Evolutionary conservation across 2,888 invertebrate genomes (phyloP).

Genomic region (Drosophila greeni): DNA sequence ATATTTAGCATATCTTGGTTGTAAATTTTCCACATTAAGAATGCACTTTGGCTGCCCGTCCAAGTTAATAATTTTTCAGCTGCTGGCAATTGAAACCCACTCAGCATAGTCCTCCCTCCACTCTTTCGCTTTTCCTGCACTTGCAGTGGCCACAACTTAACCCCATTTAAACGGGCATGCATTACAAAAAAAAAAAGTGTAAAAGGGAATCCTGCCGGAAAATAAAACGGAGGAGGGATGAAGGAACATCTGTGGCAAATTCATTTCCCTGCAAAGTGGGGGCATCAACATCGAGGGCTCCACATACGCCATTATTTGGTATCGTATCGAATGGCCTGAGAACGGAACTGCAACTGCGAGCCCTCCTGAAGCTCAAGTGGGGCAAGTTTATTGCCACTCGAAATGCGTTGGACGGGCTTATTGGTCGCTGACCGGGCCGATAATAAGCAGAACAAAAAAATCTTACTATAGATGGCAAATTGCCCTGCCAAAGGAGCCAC

Average conservation of each 20-base stretch:
- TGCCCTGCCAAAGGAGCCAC: background rate
- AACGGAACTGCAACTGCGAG: constrained; percentile 25
- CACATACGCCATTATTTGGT: constrained; percentile 1
- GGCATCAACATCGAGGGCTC: constrained; percentile 48
- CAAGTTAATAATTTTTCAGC: constrained; percentile 64
- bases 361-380: constrained; percentile 49
- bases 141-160: constrained; percentile 60
- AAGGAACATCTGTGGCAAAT: constrained; percentile 56
- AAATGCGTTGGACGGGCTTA: constrained; percentile 69
- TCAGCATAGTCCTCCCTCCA: constrained; percentile 9
- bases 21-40: constrained; percentile 32
- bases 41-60: constrained; percentile 42
- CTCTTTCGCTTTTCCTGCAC: constrained; percentile 23
- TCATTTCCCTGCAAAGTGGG: constrained; percentile 60
- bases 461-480: background rate
- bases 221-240: background rate
- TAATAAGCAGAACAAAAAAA: constrained; percentile 50
- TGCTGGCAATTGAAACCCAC: constrained; percentile 65
- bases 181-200: constrained; percentile 54
- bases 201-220: constrained; percentile 3
- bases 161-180: constrained; percentile 56
- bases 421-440: constrained; percentile 59
- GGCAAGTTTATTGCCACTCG: constrained; percentile 75
- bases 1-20: constrained; percentile 27
- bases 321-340: constrained; percentile 10